Percentiles rank a stretch among this genome's conserved stretches.
phyloP scores from a whole-genome alignment of 2,113 vertebrate genomes.

The Redunca redunca region DNA sequence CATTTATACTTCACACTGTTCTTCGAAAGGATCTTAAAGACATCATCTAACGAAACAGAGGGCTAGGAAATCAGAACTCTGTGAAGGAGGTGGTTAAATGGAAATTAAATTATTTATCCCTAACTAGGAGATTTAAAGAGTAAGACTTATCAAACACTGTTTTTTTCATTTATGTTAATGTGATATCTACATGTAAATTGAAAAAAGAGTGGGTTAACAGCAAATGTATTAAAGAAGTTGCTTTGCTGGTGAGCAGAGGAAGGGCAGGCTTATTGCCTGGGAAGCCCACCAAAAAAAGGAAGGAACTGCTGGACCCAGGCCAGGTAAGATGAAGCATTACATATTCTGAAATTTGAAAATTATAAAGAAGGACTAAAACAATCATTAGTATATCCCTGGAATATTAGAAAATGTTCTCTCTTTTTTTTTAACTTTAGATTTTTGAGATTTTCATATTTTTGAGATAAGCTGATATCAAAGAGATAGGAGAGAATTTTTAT shows the following conservation, averaged over 20 bases:
- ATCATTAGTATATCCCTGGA: neutral
- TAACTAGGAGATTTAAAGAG: neutral
- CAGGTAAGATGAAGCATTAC: neutral
- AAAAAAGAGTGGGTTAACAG: neutral
- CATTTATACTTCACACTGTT: neutral
- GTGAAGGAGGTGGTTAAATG: neutral
- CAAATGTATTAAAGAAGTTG: neutral
- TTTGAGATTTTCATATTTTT: neutral
- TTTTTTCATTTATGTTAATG: neutral
- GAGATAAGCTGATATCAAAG: neutral
- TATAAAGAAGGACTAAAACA: neutral
- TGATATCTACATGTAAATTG: neutral
- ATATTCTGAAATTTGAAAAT: neutral
- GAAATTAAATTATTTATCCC: constrained; percentile 5
- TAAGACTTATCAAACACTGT: neutral
- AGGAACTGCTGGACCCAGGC: neutral
- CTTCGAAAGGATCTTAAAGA: neutral
- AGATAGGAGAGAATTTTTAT: neutral
- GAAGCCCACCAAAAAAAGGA: neutral
- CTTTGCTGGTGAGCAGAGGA: neutral
- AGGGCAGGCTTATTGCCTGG: neutral
- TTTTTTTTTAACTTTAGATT: neutral
- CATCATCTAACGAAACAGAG: neutral
- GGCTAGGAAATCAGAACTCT: neutral
- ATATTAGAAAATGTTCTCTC: neutral